Conservation (phyloP, 2,888 invertebrate species). For the Agonopterix heracliana region DNA sequence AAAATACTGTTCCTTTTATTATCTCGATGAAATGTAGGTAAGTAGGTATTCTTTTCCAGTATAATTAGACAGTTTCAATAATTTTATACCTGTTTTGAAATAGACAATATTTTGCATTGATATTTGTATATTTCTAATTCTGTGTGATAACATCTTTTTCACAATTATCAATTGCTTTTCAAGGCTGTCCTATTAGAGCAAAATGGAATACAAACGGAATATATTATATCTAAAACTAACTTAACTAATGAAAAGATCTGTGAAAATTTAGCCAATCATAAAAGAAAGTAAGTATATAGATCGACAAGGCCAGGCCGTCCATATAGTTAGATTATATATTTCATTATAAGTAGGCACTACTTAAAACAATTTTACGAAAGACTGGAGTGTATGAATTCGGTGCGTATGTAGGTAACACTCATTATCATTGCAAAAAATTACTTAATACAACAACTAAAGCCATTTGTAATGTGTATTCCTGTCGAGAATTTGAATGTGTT, state of each 20-base stretch:
- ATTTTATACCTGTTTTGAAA: no score
- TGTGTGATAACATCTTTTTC: no score
- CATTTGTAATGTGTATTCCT: conserved; percentile 29
- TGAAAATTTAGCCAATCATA: conserved; percentile 23
- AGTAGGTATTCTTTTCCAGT: no score
- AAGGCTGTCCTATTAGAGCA: no score
- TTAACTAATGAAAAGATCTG: conserved; percentile 28
- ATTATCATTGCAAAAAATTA: conserved; percentile 14
- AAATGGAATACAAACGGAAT: no score
- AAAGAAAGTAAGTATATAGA: conserved; percentile 20
- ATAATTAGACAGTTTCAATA: no score
- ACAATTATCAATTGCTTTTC: no score
- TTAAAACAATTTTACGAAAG: conserved; percentile 53
- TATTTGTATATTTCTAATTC: no score
- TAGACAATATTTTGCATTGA: no score
- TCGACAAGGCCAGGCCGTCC: conserved; percentile 64
- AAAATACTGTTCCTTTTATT: no score
- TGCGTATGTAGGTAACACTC: conserved; percentile 21
- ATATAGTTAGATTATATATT: conserved; percentile 30
- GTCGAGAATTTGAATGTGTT: conserved; percentile 23
- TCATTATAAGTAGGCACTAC: conserved; percentile 40
- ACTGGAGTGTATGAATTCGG: conserved; percentile 46
- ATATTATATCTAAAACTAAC: no score
- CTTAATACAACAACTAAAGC: conserved; percentile 26
- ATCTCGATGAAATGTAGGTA: no score